These are phyloP conservation scores for Antechinus flavipes DNA, from an alignment of 2,113 vertebrate species.

Conservation along the genomic window DNA sequence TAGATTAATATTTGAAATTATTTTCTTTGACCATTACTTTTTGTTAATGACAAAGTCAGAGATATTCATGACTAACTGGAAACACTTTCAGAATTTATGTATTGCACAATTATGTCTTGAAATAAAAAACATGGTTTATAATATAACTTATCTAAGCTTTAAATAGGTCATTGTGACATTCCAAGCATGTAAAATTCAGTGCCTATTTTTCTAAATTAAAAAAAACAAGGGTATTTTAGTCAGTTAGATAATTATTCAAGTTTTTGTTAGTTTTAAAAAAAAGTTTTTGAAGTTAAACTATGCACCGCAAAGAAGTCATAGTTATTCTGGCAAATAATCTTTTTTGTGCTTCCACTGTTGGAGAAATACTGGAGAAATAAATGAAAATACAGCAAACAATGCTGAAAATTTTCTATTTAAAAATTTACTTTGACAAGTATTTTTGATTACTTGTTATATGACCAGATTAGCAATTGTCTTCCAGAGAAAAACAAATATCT, in stretches of 20 bases:
- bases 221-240: slow-evolving; percentile 18
- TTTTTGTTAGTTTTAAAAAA: slow-evolving; percentile 26
- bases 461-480: slow-evolving; percentile 19
- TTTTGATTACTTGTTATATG: slow-evolving; percentile 3
- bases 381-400: slow-evolving; percentile 30
- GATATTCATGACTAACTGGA: slow-evolving; percentile 44
- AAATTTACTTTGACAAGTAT: slow-evolving; percentile 64
- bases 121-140: slow-evolving; percentile 45
- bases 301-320: not conserved
- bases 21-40: slow-evolving; percentile 46
- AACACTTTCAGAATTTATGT: slow-evolving; percentile 10
- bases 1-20: not conserved
- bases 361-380: slow-evolving; percentile 32
- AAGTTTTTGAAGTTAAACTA: not conserved
- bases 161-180: slow-evolving; percentile 18
- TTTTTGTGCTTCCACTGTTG: slow-evolving; percentile 31
- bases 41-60: slow-evolving; percentile 50
- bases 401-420: slow-evolving; percentile 30
- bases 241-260: slow-evolving; percentile 35
- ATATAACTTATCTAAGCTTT: slow-evolving; percentile 24
- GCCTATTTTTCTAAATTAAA: slow-evolving; percentile 35
- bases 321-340: slow-evolving; percentile 3
- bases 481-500: slow-evolving; percentile 12
- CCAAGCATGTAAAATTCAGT: slow-evolving; percentile 3
- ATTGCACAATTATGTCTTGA: slow-evolving; percentile 31